Base-by-base conservation (phyloP, 2,888 invertebrate genomes). In the Phyllotreta cruciferae region DNA sequence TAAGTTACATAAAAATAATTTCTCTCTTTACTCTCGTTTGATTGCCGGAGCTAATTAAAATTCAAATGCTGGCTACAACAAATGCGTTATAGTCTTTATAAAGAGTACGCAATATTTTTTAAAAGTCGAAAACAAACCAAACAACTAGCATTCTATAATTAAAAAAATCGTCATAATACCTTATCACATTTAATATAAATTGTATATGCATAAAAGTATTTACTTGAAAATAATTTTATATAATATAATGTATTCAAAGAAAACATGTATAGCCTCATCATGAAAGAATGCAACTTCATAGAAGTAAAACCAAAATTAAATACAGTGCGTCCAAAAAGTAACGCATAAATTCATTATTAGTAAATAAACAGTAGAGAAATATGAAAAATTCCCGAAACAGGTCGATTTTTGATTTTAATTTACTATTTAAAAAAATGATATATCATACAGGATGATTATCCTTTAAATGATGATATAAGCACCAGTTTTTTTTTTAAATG, bases 141-240 rank as follows among this genome's bases (percentile, higher is more conserved):
- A 13, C 47, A 55, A 45, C 45, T 44, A 42, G 1, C 4, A 1
- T 3, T 24, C 24, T 24, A 60, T 11, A 41, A 38, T 39, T 41
- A 56, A 55, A 56, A 24, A 24, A 24, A 24, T 24, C 24, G 24
- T 24, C 24, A 24, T 24, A 24, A 24, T 24, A 39, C 58, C 60
- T 57, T 64, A 67, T 67, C 67, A 67, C 67, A 68, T 61, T 64
- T 56, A 67, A 64, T 61, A 57, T 60, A 60, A 58, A 62, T 41
- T 10, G 54, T 67, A 44, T 60, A 60, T 57, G 49, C 60, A 60
- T 53, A 60, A 11, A 24, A 56, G 52, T 57, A 55, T 41, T 63
- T 13, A 56, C 14, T 64, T 57, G 62, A 67, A 61, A 65, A 58
- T 58, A 49, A 65, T 60, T 62, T 61, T 61, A 66, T 56, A 56